A percentile compares a stretch with the other conserved stretches of the same genome.
Conservation (phyloP, 1,140 invertebrate genomes). For the Zaprionus camerounensis region DNA sequence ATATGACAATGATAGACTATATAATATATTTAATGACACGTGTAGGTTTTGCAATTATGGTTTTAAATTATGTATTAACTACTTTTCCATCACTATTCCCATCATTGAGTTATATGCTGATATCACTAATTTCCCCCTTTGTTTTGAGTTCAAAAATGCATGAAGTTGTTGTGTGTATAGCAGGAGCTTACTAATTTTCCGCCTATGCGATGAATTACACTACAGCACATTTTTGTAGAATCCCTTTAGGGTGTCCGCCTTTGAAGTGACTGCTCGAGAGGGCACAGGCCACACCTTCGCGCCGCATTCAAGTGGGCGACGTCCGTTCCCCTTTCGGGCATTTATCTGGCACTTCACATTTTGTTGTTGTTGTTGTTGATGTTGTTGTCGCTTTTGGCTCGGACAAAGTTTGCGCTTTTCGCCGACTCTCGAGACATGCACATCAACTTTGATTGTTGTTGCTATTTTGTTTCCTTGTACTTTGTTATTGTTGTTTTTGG, state of each 20-base stretch:
- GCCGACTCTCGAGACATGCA: conserved; percentile 63
- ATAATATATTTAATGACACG: no score
- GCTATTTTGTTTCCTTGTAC: conserved; percentile 5
- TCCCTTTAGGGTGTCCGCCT: conserved; percentile 23
- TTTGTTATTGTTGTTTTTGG: conserved; percentile 16
- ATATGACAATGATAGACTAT: no score
- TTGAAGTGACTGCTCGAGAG: conserved; percentile 23
- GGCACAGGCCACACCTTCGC: conserved; percentile 46
- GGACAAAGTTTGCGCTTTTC: conserved; percentile 59
- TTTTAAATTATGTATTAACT: no score
- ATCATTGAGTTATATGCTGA: neutral
- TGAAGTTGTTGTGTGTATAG: neutral
- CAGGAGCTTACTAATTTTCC: neutral
- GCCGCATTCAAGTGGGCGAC: conserved; percentile 53
- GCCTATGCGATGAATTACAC: neutral
- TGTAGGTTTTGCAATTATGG: no score
- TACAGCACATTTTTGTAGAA: conserved; percentile 16
- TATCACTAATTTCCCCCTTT: neutral
- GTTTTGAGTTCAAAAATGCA: neutral
- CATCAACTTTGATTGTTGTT: conserved; percentile 66
- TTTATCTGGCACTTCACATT: conserved; percentile 67
- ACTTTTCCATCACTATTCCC: no score
- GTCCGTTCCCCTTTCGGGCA: conserved; percentile 41
- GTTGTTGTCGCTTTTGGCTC: conserved; percentile 33
- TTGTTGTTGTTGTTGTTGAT: conserved; percentile 50